Conservation (phyloP, 2,113 vertebrate species). For the Theristicus caerulescens region DNA sequence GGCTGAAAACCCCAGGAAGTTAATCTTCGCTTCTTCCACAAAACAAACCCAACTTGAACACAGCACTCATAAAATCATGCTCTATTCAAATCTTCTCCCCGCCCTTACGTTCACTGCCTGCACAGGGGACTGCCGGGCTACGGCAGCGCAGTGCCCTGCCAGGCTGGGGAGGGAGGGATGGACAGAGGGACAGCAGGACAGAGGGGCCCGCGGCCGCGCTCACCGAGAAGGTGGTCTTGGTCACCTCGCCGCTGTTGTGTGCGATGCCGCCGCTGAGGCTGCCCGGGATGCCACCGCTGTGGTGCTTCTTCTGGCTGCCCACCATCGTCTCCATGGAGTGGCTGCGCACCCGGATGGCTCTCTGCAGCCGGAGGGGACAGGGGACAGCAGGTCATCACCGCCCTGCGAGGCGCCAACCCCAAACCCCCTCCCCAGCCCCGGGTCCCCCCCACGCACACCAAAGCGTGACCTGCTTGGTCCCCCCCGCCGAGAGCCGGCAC, state of each 20-base stretch:
- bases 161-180: background rate
- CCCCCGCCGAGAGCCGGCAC: rapidly evolving
- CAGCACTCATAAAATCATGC: background rate
- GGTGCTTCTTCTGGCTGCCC: slow-evolving; percentile 86
- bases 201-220: background rate
- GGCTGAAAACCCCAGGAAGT: background rate
- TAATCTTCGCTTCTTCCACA: background rate
- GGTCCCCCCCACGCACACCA: background rate
- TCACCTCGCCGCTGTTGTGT: slow-evolving; percentile 82
- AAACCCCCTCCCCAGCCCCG: background rate
- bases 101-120: rapidly evolving
- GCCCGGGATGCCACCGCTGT: slow-evolving; percentile 77
- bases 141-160: rapidly evolving
- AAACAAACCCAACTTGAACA: background rate
- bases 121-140: background rate
- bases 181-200: background rate
- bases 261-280: slow-evolving; percentile 89
- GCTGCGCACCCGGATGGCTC: slow-evolving; percentile 92
- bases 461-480: no score
- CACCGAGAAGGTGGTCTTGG: slow-evolving; percentile 85
- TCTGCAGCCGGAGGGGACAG: slow-evolving; percentile 62
- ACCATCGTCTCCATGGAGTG: slow-evolving; percentile 98
- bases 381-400: background rate
- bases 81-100: background rate
- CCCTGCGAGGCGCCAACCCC: rapidly evolving